Evolutionary conservation across 2,888 invertebrate species (phyloP).

Genomic region (Entomobrya proxima): DNA sequence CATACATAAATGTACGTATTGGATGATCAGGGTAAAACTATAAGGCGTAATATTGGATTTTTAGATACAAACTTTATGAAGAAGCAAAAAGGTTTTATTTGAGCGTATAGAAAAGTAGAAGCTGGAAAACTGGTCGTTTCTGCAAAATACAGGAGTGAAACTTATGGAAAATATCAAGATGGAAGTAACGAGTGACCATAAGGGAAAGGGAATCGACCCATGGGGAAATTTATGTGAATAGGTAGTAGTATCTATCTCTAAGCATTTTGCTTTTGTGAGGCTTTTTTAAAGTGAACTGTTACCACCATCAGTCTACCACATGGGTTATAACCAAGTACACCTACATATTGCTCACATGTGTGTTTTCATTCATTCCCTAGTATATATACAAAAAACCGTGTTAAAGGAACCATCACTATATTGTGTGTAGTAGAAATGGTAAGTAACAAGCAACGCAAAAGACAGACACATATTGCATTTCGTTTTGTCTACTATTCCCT

Average conservation of each 20-base stretch:
- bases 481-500: conserved; percentile 14
- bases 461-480: conserved; percentile 10
- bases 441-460: neutral
- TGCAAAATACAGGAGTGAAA: conserved; percentile 31
- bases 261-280: conserved; percentile 25
- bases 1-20: neutral
- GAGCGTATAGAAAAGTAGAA: conserved; percentile 17
- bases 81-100: conserved; percentile 19
- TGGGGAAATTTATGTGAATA: conserved; percentile 73
- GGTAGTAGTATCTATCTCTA: conserved; percentile 45
- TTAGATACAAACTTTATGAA: conserved; percentile 51
- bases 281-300: conserved; percentile 56
- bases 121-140: conserved; percentile 37
- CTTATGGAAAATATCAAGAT: conserved; percentile 66
- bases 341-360: neutral
- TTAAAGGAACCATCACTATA: neutral
- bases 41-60: neutral
- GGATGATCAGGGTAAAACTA: neutral
- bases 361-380: neutral
- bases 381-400: neutral
- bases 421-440: neutral
- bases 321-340: neutral
- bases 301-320: neutral
- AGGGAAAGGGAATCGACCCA: conserved; percentile 72
- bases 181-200: conserved; percentile 66